phyloP scores from a whole-genome alignment of 1,140 invertebrate genomes.

The Trichonephila clavata region DNA sequence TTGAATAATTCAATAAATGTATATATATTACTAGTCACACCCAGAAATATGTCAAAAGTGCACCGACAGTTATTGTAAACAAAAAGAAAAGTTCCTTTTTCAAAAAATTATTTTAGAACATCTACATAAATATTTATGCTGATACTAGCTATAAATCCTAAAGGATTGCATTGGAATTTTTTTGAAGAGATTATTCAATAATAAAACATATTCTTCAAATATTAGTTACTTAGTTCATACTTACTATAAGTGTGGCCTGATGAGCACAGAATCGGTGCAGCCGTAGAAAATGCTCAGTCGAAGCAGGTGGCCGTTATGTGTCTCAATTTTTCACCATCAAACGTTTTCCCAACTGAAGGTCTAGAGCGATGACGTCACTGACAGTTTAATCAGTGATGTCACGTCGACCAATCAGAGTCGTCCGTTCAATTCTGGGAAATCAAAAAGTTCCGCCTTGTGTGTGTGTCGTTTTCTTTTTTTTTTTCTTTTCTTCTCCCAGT shows the following conservation, averaged over 20 bases:
- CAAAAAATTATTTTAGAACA: too few relatives aligned
- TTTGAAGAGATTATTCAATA: too few relatives aligned
- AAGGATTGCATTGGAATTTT: too few relatives aligned
- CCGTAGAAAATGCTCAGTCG: neutral
- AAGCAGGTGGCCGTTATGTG: constrained; percentile 26
- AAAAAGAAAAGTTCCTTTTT: too few relatives aligned
- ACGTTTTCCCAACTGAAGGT: constrained; percentile 7
- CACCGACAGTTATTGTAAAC: too few relatives aligned
- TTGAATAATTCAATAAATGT: too few relatives aligned
- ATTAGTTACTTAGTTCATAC: neutral
- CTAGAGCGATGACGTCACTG: constrained; percentile 47
- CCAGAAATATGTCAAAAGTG: too few relatives aligned
- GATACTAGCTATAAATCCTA: too few relatives aligned
- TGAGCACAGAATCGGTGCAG: neutral
- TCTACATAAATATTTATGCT: too few relatives aligned
- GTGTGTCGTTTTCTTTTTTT: neutral
- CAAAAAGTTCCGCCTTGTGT: constrained; percentile 25
- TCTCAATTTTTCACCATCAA: constrained; percentile 5
- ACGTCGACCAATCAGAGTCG: constrained; percentile 34
- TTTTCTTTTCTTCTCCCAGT: neutral
- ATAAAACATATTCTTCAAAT: too few relatives aligned
- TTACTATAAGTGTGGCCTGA: neutral
- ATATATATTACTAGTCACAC: too few relatives aligned
- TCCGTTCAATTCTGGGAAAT: constrained; percentile 33
- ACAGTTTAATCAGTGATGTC: constrained; percentile 63